Base-by-base conservation (phyloP, 2,888 invertebrate species). In the Parelbella ahira region DNA sequence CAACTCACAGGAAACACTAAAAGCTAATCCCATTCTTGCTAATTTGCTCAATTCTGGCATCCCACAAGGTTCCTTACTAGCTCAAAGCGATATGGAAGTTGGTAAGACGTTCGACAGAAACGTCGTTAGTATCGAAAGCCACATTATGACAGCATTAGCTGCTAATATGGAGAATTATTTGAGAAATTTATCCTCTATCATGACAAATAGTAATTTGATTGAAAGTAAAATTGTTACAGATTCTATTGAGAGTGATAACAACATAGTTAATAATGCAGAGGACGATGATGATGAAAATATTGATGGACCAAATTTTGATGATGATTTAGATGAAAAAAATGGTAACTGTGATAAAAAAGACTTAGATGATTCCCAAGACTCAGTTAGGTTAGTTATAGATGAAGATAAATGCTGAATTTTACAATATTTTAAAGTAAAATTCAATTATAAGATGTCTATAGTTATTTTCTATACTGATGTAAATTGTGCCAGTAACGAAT, bases 21-120 rank as follows among this genome's bases (percentile, higher is more conserved):
- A 61, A 48, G 70, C 84, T 0, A 86, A 86, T 46, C 86, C 87
- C 0, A 86, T 86, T 9, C 49, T 86, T 33, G 84, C 83, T 0
- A 83, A 84, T 46, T 42, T 86, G 2, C 48, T 86, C 0, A 77
- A 69, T 48, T 48, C 44, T 53, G 55, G 49, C 7, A 51, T 54
- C 11, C 37, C 55, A 1, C 48, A 50, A 25, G 32, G 36, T 13
- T 5, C 45, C 1, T 59, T 56, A 0, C 53, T 53, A 12, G 63
- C 60, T 9, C 39, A 15, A n/a, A 28, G 6, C 6, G 34, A 36
- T 5, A 12, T 36, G n/a, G 58, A 57, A 11, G 28, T 46, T 0
- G 60, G 54, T 39, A 56, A 55, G 18, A 62, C 23, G 0, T 29
- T 67, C 24, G 68, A 70, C 38, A 50, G 53, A 0, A 68, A 66